Evolutionary conservation across 2,113 vertebrate species (phyloP).

Genomic region (Numenius arquata): DNA sequence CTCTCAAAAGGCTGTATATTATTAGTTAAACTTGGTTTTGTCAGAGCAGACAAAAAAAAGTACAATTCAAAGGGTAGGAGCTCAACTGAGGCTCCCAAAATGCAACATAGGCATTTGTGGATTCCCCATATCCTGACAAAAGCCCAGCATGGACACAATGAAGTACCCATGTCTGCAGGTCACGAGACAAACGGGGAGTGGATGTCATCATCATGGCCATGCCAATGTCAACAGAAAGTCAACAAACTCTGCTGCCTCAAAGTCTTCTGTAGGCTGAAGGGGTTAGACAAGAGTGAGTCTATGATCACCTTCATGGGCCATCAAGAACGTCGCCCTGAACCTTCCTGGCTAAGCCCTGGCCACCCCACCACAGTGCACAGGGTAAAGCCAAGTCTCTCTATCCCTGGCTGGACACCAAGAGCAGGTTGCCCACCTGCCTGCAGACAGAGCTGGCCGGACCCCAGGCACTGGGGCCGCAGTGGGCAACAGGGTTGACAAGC

Average conservation of each 20-base stretch:
- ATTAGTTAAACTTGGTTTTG: neutral
- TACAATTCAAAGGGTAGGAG: neutral
- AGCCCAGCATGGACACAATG: rapidly evolving
- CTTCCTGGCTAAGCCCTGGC: neutral
- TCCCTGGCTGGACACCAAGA: neutral
- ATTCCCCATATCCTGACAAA: neutral
- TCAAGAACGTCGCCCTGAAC: rapidly evolving
- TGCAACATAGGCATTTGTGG: rapidly evolving
- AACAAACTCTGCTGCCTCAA: neutral
- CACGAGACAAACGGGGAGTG: rapidly evolving
- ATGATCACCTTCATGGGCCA: rapidly evolving
- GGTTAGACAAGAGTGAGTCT: neutral
- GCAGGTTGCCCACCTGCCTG: too few species aligned
- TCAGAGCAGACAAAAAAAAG: neutral
- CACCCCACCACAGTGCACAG: rapidly evolving
- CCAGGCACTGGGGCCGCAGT: neutral
- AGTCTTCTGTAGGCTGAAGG: neutral
- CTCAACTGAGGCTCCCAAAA: neutral
- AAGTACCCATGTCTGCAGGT: rapidly evolving
- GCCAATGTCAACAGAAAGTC: neutral
- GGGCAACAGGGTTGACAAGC: neutral
- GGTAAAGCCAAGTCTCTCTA: neutral
- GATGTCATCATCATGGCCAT: rapidly evolving
- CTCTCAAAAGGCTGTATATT: neutral
- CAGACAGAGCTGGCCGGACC: neutral